phyloP scores from a whole-genome alignment of 2,797 vertebrate species.

The Myripristis jacobus region DNA sequence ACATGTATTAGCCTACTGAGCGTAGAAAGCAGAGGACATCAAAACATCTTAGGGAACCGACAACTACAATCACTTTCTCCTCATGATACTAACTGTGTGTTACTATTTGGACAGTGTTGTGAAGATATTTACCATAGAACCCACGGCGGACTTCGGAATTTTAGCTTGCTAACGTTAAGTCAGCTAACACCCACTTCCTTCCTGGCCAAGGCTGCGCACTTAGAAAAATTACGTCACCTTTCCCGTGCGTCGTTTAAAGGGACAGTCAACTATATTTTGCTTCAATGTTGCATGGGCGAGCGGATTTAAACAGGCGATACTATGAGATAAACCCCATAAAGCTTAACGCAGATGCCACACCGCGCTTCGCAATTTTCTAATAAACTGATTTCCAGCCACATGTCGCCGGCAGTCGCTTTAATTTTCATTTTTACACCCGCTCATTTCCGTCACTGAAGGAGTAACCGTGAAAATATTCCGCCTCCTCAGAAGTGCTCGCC shows the following conservation, averaged over 20 bases:
- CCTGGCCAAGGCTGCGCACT: conserved; percentile 64
- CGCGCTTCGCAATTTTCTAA: fast-evolving
- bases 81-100: fast-evolving
- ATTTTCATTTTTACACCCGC: background rate
- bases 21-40: background rate
- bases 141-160: conserved; percentile 75
- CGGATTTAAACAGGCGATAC: background rate
- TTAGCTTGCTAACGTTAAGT: conserved; percentile 75
- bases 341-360: too few species aligned
- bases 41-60: background rate
- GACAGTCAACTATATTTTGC: conserved; percentile 23
- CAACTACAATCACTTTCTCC: fast-evolving
- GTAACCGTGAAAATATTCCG: conserved; percentile 66
- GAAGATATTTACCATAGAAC: conserved; percentile 86
- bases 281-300: background rate
- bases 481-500: conserved; percentile 9
- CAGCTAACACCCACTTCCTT: conserved; percentile 83
- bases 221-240: conserved; percentile 70
- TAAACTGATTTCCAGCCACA: background rate
- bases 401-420: background rate
- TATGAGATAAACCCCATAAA: background rate
- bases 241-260: conserved; percentile 57
- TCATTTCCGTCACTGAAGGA: conserved; percentile 59
- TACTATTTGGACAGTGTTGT: fast-evolving
- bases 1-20: background rate